These are phyloP conservation scores for Alfaro cultratus DNA, from an alignment of 2,797 vertebrate species.

Conservation along the genomic window DNA sequence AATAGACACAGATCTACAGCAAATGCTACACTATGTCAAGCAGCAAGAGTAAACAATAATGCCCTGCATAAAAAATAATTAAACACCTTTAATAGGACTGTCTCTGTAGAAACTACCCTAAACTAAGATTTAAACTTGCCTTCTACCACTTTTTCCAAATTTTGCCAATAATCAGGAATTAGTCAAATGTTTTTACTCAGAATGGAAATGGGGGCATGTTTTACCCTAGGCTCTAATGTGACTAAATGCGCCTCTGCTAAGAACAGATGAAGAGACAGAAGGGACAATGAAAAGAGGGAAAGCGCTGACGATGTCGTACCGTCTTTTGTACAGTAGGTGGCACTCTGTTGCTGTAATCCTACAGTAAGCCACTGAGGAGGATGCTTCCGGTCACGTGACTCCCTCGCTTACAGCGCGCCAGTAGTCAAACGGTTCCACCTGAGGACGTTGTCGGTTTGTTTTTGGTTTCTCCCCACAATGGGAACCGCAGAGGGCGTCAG, in stretches of 20 bases:
- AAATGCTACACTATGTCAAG: not conserved
- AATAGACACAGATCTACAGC: not conserved
- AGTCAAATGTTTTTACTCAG: not conserved
- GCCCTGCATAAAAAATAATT: not conserved
- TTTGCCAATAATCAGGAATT: not conserved
- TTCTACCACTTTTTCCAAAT: not conserved
- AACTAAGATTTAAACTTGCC: not conserved
- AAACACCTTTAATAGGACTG: not conserved
- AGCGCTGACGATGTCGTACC: not conserved
- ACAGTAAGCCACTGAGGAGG: not conserved
- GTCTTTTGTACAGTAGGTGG: not conserved
- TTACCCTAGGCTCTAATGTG: not conserved
- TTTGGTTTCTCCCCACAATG: slow-evolving; percentile 28
- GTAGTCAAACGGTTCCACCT: slow-evolving; percentile 11
- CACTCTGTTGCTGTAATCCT: not conserved
- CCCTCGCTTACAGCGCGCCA: slow-evolving; percentile 16
- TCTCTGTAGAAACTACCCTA: not conserved
- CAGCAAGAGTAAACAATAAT: not conserved
- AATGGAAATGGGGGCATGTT: not conserved
- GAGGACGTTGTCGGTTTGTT: slow-evolving; percentile 25
- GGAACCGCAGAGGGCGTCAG: slow-evolving; percentile 45
- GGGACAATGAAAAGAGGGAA: not conserved
- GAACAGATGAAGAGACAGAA: not conserved
- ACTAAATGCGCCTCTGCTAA: not conserved
- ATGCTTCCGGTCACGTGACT: slow-evolving; percentile 19